phyloP scores from a whole-genome alignment of 2,113 vertebrate species.

The Nothoprocta perdicaria region DNA sequence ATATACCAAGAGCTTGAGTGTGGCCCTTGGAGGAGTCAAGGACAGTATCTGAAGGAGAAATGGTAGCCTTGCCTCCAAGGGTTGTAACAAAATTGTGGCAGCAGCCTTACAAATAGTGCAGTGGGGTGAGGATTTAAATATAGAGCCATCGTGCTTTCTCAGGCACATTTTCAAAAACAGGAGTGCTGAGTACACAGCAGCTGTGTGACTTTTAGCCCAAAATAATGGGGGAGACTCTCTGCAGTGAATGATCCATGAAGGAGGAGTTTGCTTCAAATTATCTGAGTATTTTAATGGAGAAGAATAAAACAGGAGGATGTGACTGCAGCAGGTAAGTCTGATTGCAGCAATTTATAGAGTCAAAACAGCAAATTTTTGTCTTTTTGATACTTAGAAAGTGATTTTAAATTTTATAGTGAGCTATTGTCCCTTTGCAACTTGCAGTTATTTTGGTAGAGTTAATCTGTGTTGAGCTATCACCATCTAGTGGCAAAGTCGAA shows the following conservation, averaged over 20 bases:
- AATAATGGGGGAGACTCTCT: not conserved
- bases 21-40: not conserved
- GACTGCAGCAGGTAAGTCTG: not conserved
- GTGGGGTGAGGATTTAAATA: not conserved
- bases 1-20: not conserved
- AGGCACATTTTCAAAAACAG: not conserved
- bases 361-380: not conserved
- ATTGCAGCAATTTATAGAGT: not conserved
- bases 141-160: not conserved
- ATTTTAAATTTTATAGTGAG: not conserved
- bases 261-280: not conserved
- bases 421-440: rapidly evolving
- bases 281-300: not conserved
- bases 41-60: not conserved
- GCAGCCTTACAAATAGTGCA: not conserved
- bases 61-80: not conserved
- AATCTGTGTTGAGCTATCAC: slow-evolving; percentile 43
- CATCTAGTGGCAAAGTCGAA: slow-evolving; percentile 64
- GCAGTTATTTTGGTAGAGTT: not conserved
- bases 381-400: not conserved
- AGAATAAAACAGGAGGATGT: not conserved
- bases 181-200: too few relatives aligned
- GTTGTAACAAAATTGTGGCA: not conserved
- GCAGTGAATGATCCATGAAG: not conserved
- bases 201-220: not conserved